Conservation (phyloP, 2,888 invertebrate species). For the Euclidia mi region DNA sequence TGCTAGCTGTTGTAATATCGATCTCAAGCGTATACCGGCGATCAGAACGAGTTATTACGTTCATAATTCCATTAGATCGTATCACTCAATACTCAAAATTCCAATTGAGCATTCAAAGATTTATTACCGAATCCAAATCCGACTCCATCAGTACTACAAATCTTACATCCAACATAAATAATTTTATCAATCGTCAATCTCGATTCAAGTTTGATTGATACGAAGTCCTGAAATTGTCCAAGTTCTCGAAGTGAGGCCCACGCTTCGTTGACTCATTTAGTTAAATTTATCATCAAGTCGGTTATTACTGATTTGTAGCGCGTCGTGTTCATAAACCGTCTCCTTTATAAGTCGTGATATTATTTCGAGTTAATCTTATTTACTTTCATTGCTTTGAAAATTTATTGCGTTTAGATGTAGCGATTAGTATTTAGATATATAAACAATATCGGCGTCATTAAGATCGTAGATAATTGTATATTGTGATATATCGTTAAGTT, state of each 20-base stretch:
- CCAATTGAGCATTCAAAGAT: conserved; percentile 8
- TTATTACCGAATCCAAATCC: conserved; percentile 23
- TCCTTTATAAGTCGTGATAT: conserved; percentile 53
- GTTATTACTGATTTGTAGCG: conserved; percentile 54
- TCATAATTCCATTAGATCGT: conserved; percentile 16
- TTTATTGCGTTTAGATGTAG: conserved; percentile 46
- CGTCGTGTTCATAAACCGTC: conserved; percentile 47
- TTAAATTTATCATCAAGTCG: conserved; percentile 56
- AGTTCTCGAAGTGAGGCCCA: conserved; percentile 46
- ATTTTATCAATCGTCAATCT: conserved; percentile 47
- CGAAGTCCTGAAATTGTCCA: conserved; percentile 32
- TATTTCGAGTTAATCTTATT: conserved; percentile 57
- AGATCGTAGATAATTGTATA: conserved; percentile 32
- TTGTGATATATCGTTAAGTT: conserved; percentile 15
- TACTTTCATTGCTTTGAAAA: conserved; percentile 48
- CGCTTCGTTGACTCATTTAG: conserved; percentile 53
- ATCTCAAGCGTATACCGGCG: no score
- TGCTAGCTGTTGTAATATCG: no score
- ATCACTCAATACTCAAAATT: conserved; percentile 16
- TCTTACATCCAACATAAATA: conserved; percentile 27
- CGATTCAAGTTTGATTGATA: conserved; percentile 37
- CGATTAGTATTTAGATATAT: conserved; percentile 42
- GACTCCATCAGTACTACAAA: conserved; percentile 21
- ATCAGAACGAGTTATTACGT: no score
- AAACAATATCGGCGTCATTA: conserved; percentile 36